Percentiles rank a stretch among this genome's conserved stretches.
Evolutionary conservation across 2,888 invertebrate genomes (phyloP).

Genomic region (Latrodectus elegans): DNA sequence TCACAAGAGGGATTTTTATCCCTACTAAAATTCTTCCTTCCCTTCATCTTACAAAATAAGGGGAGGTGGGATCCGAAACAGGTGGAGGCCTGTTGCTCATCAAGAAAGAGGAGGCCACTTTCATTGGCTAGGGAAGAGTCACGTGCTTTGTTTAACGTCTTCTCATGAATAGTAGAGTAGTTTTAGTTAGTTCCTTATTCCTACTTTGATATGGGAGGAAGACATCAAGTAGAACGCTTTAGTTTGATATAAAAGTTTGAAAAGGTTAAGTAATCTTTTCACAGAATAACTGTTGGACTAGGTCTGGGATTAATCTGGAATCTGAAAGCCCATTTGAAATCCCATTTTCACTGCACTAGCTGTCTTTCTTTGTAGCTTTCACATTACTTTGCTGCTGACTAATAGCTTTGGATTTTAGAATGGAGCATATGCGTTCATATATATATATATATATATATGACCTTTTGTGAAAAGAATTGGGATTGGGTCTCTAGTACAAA

Average conservation of each 20-base stretch:
- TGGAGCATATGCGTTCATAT: no score
- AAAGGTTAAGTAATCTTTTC: no score
- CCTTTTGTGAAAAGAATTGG: no score
- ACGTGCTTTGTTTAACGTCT: constrained; percentile 33
- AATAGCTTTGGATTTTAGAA: no score
- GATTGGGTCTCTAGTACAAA: no score
- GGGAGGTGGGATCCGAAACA: neutral
- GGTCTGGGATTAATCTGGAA: no score
- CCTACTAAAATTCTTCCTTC: neutral
- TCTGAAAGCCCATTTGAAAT: no score
- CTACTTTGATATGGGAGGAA: neutral
- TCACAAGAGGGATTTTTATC: neutral
- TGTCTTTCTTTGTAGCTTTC: no score
- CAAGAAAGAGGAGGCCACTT: constrained; percentile 20
- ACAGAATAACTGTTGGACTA: no score
- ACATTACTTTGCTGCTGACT: no score
- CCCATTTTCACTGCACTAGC: no score
- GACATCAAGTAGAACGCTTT: neutral
- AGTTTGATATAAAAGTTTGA: neutral
- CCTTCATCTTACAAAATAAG: neutral
- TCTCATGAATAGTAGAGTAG: constrained; percentile 56
- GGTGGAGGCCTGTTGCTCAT: constrained; percentile 53
- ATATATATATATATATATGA: no score
- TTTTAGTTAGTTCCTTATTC: constrained; percentile 24
- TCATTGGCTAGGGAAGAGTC: constrained; percentile 21